A percentile compares a stretch with the other conserved stretches of the same genome.
phyloP scores from a whole-genome alignment of 1,140 invertebrate genomes.

The Cherax destructor region DNA sequence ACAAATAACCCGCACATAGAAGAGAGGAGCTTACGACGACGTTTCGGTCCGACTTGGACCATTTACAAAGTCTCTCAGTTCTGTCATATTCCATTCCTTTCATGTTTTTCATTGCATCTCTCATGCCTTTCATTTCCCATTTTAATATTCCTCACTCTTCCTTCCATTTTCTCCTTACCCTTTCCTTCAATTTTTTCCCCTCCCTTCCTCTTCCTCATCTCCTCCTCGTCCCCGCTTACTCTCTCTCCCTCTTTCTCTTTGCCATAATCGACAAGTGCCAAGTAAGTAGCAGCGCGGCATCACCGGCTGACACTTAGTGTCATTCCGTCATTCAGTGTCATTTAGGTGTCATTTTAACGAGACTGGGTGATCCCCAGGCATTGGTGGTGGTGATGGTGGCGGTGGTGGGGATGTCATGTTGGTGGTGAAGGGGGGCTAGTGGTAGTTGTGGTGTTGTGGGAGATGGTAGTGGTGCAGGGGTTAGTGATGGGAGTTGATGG shows the following conservation, averaged over 20 bases:
- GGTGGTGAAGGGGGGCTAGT: too few species aligned
- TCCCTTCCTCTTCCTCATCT: background rate
- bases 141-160: background rate
- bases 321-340: constrained; percentile 29
- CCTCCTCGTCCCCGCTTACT: background rate
- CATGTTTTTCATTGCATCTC: too few species aligned
- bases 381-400: background rate
- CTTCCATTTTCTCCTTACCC: background rate
- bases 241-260: background rate
- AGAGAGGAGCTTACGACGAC: too few species aligned
- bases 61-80: too few species aligned
- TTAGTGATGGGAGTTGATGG: too few species aligned
- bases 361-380: constrained; percentile 8
- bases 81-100: too few species aligned
- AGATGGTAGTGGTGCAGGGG: too few species aligned
- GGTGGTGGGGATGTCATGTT: too few species aligned
- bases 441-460: too few species aligned
- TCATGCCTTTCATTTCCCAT: too few species aligned
- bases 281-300: background rate
- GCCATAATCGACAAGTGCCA: constrained; percentile 38
- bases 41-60: too few species aligned
- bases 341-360: constrained; percentile 25
- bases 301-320: constrained; percentile 17
- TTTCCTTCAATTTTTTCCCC: background rate
- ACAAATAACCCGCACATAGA: too few species aligned